A percentile compares a stretch with the other conserved stretches of the same genome.
Evolutionary conservation across 35 echinoderm and acorn worm genomes (phyloP).

Genomic region (Eucidaris tribuloides): DNA sequence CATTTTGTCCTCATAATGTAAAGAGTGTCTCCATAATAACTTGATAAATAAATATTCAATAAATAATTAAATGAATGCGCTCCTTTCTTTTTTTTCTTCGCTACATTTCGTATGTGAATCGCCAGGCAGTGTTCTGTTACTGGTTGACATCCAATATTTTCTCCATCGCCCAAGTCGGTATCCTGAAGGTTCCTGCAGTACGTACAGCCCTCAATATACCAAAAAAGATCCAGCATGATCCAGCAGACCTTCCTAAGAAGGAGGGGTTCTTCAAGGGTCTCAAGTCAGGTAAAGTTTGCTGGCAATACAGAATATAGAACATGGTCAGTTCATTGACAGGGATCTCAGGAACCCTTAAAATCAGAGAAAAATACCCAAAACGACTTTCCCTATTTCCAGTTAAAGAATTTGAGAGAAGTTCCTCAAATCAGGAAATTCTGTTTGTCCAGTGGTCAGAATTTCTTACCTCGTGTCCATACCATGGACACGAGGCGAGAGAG

Average conservation of each 20-base stretch:
- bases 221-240: conserved; percentile 70
- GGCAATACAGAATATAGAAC: not conserved
- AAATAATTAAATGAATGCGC: too few species aligned
- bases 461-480: too few species aligned
- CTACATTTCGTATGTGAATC: not conserved
- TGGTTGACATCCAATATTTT: conserved; percentile 81
- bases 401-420: too few species aligned
- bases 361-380: not conserved
- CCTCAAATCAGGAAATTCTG: too few species aligned
- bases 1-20: too few species aligned
- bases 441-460: too few species aligned
- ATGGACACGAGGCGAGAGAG: not conserved
- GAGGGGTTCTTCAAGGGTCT: conserved; percentile 87
- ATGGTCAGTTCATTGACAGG: not conserved
- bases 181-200: conserved; percentile 69
- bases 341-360: too few species aligned
- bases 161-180: conserved; percentile 55
- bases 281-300: conserved; percentile 60
- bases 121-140: conserved; percentile 84
- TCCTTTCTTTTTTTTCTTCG: too few species aligned
- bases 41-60: too few species aligned
- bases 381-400: too few species aligned
- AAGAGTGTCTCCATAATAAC: too few species aligned
- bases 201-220: conserved; percentile 69
- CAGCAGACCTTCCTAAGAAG: conserved; percentile 53